A percentile compares a stretch with the other conserved stretches of the same genome.
Evolutionary conservation across 2,797 vertebrate species (phyloP).

Genomic region (Sebastes wilsoni): DNA sequence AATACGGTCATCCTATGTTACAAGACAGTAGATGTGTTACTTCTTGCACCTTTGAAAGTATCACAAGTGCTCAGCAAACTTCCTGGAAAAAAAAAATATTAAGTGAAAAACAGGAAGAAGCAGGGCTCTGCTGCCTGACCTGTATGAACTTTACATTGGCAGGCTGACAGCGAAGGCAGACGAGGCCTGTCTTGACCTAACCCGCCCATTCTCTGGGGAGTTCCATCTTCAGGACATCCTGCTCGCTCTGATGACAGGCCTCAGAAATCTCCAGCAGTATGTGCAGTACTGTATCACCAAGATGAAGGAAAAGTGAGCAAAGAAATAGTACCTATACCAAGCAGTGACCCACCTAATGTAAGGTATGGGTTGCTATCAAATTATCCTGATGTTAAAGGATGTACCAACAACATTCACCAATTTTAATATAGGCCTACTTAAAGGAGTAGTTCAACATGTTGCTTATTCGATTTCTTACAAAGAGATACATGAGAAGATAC

Average conservation of each 20-base stretch:
- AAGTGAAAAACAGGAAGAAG: neutral
- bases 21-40: neutral
- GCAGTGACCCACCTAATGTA: neutral
- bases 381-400: too few species aligned
- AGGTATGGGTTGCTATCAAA: neutral
- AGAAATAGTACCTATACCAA: neutral
- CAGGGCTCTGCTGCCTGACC: neutral
- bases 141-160: neutral
- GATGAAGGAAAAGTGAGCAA: neutral
- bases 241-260: slow-evolving; percentile 9
- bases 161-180: neutral
- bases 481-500: neutral
- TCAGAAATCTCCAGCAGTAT: neutral
- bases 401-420: neutral
- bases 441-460: neutral
- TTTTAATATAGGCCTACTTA: neutral
- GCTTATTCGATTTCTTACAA: neutral
- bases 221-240: slow-evolving; percentile 2
- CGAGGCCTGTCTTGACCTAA: neutral
- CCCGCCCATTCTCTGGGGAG: neutral
- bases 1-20: neutral
- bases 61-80: neutral
- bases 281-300: neutral
- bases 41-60: neutral
- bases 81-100: neutral